Conservation (phyloP, 2,888 invertebrate genomes). For the Clusia tigrina region DNA sequence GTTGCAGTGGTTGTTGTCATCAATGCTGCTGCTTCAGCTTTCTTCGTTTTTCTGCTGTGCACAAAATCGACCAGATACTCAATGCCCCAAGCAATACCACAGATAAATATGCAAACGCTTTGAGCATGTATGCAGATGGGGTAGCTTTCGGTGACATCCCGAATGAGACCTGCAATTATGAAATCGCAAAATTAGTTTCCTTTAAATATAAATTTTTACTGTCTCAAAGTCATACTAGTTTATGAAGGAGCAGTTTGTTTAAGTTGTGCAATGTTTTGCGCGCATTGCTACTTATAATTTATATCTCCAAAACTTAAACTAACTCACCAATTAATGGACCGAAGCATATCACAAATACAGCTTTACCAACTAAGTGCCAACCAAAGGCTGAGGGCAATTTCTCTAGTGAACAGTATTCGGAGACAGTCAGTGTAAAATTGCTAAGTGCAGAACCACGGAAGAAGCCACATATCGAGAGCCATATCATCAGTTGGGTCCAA, state of each 20-base stretch:
- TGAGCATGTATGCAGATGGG: constrained; percentile 77
- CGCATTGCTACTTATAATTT: neutral
- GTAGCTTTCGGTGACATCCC: constrained; percentile 75
- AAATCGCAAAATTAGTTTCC: too few relatives aligned
- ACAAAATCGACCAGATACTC: constrained; percentile 65
- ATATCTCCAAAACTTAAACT: too few relatives aligned
- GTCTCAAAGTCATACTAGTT: too few relatives aligned
- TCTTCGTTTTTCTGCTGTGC: constrained; percentile 40
- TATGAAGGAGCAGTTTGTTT: too few relatives aligned
- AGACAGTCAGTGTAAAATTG: constrained; percentile 80
- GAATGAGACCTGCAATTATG: constrained; percentile 71
- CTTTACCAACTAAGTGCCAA: constrained; percentile 80
- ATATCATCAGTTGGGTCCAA: constrained; percentile 73
- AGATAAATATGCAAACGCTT: constrained; percentile 74
- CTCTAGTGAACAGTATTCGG: constrained; percentile 77
- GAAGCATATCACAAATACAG: constrained; percentile 73
- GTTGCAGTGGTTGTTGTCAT: constrained; percentile 15
- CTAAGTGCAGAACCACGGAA: constrained; percentile 80
- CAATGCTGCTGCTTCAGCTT: too few relatives aligned
- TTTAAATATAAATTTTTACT: too few relatives aligned
- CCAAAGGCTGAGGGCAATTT: constrained; percentile 81
- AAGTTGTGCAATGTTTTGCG: neutral
- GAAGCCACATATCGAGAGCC: constrained; percentile 80
- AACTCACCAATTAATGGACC: constrained; percentile 75
- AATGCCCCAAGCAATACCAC: constrained; percentile 74